These are phyloP conservation scores for Aphelocoma californica DNA, from an alignment of 2,797 vertebrate genomes.

Conservation along the genomic window DNA sequence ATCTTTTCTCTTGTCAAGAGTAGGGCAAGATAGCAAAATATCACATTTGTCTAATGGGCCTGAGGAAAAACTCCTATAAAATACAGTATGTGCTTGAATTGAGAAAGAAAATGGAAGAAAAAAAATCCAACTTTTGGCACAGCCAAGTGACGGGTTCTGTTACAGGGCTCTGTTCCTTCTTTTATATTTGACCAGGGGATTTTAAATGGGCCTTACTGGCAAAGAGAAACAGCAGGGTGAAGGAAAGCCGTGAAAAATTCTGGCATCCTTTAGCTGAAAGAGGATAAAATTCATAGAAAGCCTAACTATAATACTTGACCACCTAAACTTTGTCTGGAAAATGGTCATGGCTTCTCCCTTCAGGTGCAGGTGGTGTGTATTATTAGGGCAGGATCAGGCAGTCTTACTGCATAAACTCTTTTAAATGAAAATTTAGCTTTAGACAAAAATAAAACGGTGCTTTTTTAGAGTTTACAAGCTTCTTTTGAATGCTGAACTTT, in stretches of 20 bases:
- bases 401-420: not conserved
- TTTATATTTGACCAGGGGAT: not conserved
- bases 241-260: not conserved
- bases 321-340: not conserved
- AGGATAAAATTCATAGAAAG: not conserved
- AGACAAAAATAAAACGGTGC: not conserved
- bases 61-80: not conserved
- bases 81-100: not conserved
- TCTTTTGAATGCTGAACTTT: not conserved
- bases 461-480: not conserved
- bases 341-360: not conserved
- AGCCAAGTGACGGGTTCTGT: not conserved
- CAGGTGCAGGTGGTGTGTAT: not conserved
- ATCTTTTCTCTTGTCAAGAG: not conserved
- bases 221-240: not conserved
- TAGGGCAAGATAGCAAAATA: not conserved
- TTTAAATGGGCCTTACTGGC: not conserved
- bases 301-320: not conserved
- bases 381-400: not conserved
- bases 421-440: not conserved
- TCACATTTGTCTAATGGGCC: not conserved
- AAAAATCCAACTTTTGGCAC: not conserved
- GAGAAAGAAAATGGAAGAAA: not conserved
- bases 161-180: not conserved
- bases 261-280: not conserved